phyloP scores from a whole-genome alignment of 2,888 invertebrate species.

The Sialis lutaria region DNA sequence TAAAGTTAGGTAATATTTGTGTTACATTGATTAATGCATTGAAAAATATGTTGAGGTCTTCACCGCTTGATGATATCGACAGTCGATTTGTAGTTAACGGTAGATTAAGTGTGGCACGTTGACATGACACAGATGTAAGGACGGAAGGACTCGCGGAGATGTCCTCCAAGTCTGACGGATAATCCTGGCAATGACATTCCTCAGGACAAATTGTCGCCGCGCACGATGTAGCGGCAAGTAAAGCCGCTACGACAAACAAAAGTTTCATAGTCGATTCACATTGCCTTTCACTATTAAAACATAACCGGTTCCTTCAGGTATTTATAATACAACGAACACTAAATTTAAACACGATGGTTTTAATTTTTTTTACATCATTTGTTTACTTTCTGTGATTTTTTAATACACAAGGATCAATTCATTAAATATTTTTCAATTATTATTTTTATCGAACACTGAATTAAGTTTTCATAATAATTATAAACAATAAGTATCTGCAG shows the following conservation, averaged over 20 bases:
- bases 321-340: too few species aligned
- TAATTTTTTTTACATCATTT: too few species aligned
- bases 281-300: too few species aligned
- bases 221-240: constrained; percentile 17
- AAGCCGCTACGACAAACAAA: constrained; percentile 18
- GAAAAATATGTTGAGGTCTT: constrained; percentile 13
- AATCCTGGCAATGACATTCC: constrained; percentile 18
- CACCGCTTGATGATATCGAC: constrained; percentile 12
- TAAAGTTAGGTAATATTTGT: constrained; percentile 8
- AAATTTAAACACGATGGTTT: too few species aligned
- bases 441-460: too few species aligned
- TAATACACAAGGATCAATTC: too few species aligned
- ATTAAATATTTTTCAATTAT: too few species aligned
- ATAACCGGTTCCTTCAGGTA: constrained; percentile 1
- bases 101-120: constrained; percentile 9
- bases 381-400: too few species aligned
- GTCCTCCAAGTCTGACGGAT: constrained; percentile 11
- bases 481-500: too few species aligned
- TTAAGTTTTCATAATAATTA: too few species aligned
- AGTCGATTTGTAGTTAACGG: constrained; percentile 9
- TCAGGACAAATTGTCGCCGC: constrained; percentile 17
- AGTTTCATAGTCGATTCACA: background rate
- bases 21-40: constrained; percentile 11
- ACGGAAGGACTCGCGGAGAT: background rate
- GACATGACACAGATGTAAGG: constrained; percentile 9